These are phyloP conservation scores for Tholera decimalis DNA, from an alignment of 2,888 invertebrate genomes.

Conservation along the genomic window DNA sequence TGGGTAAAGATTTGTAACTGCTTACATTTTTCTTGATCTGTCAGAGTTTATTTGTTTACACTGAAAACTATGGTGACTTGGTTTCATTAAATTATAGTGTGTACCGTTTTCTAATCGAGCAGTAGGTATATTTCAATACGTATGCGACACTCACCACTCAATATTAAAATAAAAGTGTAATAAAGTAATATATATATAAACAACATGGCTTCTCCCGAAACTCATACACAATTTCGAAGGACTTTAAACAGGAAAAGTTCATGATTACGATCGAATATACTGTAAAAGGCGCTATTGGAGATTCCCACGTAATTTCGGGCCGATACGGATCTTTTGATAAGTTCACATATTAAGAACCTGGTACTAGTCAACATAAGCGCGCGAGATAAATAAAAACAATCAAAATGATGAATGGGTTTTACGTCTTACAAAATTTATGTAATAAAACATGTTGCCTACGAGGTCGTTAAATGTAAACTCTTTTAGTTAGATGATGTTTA, in stretches of 20 bases:
- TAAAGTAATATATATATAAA: constrained; percentile 37
- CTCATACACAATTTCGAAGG: constrained; percentile 29
- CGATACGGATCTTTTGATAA: not conserved
- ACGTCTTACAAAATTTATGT: constrained; percentile 16
- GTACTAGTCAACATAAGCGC: constrained; percentile 1
- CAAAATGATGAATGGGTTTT: constrained; percentile 19
- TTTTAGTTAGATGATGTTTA: constrained; percentile 18
- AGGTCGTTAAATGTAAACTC: constrained; percentile 33
- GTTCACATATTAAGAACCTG: constrained; percentile 2
- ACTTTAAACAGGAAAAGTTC: constrained; percentile 50
- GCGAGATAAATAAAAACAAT: constrained; percentile 1
- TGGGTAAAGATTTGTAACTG: constrained; percentile 14
- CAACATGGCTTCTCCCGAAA: constrained; percentile 23
- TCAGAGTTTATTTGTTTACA: constrained; percentile 10
- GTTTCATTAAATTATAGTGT: constrained; percentile 26
- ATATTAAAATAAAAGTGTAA: constrained; percentile 28
- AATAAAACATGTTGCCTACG: constrained; percentile 33
- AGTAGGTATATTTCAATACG: constrained; percentile 11
- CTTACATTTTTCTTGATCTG: constrained; percentile 14
- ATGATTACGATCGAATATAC: constrained; percentile 16
- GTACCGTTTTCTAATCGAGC: not conserved
- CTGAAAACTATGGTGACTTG: constrained; percentile 10
- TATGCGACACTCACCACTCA: constrained; percentile 4
- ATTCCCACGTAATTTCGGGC: constrained; percentile 15
- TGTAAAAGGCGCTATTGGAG: constrained; percentile 14